Base-by-base conservation (phyloP, 2,888 invertebrate genomes). In the Agonopterix alstromeriana region DNA sequence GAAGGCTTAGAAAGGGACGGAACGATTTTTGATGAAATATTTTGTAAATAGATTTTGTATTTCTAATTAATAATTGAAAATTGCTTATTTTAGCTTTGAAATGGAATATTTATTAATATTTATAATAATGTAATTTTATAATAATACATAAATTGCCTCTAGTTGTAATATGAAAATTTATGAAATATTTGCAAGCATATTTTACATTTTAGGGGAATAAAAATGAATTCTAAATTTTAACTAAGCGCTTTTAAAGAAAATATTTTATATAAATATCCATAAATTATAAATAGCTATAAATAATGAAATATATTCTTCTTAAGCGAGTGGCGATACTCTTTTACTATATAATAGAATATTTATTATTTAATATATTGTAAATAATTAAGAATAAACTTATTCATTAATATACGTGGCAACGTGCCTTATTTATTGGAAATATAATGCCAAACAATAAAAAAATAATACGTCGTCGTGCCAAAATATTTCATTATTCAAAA, bases 381-480 rank as follows among this genome's bases (percentile, higher is more conserved):
- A 43, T 45, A 50, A 49, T 43, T 35, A 48, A 14, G 12, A 10
- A 56, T 55, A 60, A 48, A 52, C 43, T 52, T 48, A 43, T 49
- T 53, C 55, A 53, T 45, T 59, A 59, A 56, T 46, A 57, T 53
- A 54, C 58, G 60, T 68, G 79, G 83, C 78, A 54, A 71, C 60
- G 82, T 83, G 83, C 83, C 83, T 82, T 82, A 82, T 69, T 62
- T 76, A 73, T 70, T 61, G 54, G 54, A 65, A 54, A 38, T 38
- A 38, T 38, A 38, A 27, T n/a, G 38, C 38, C 79, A 80, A 80
- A 78, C 46, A 48, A 57, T 58, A 59, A 46, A 38, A 27, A 27
- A n/a, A 36, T 36, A 38, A 38, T 1, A 38, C n/a, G 3, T 38
- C n/a, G 4, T n/a, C n/a, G 38, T 38, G 38, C 38, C 38, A 38